These are phyloP conservation scores for Bubo bubo DNA, from an alignment of 2,113 vertebrate species.

Conservation along the genomic window DNA sequence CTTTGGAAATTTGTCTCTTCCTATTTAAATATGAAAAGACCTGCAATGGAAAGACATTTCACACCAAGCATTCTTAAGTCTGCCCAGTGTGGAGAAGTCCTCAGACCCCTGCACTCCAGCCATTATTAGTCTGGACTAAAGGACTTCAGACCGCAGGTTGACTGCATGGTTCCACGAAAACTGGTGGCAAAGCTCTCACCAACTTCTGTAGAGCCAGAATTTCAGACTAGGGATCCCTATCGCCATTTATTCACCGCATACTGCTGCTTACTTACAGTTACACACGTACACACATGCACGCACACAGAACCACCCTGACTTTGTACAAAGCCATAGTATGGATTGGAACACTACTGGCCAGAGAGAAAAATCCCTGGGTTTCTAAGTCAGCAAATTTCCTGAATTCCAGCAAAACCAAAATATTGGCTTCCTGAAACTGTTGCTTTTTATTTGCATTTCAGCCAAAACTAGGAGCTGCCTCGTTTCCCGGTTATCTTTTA, in stretches of 20 bases:
- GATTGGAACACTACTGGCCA: neutral
- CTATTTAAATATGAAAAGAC: neutral
- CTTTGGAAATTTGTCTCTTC: neutral
- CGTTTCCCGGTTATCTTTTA: neutral
- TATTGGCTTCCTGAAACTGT: neutral
- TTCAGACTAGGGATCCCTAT: neutral
- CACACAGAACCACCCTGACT: neutral
- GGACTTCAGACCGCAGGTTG: neutral
- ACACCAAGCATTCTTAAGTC: neutral
- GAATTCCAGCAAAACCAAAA: neutral
- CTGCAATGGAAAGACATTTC: neutral
- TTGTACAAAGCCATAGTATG: fast-evolving
- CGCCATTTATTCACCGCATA: neutral
- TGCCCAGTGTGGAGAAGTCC: neutral
- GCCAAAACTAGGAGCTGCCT: neutral
- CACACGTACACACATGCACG: fast-evolving
- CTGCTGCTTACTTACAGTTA: neutral
- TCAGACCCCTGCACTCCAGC: neutral
- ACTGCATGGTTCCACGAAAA: neutral
- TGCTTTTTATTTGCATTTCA: neutral
- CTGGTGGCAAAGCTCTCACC: neutral
- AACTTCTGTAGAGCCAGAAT: neutral
- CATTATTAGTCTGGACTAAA: neutral
- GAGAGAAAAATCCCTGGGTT: neutral
- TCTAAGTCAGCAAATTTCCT: neutral